Evolutionary conservation across 2,113 vertebrate genomes (phyloP).

Genomic region (Trogon melanurus): DNA sequence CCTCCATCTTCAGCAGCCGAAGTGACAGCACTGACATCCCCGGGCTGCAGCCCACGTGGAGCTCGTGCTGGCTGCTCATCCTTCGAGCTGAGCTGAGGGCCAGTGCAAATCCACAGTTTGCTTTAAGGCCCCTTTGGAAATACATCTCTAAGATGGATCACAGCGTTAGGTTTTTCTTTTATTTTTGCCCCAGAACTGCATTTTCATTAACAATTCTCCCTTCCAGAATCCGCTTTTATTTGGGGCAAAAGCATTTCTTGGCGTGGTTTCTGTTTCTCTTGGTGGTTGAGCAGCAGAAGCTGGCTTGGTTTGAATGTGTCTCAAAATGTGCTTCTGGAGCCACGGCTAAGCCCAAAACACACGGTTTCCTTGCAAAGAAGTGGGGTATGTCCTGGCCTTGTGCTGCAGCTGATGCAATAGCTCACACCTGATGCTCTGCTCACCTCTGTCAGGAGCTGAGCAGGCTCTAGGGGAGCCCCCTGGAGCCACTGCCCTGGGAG

Average conservation of each 20-base stretch:
- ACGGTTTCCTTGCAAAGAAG: not conserved
- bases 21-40: not conserved
- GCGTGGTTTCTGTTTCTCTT: not conserved
- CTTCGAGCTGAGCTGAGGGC: not conserved
- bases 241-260: not conserved
- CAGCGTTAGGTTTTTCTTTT: not conserved
- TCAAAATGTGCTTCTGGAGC: not conserved
- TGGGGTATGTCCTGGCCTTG: fast-evolving
- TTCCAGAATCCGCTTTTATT: not conserved
- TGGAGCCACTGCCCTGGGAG: not conserved
- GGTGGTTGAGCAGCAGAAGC: not conserved
- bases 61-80: not conserved
- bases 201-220: not conserved
- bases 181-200: not conserved
- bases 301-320: not conserved
- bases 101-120: not conserved
- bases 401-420: not conserved
- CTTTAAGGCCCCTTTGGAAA: not conserved
- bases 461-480: not conserved
- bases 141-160: fast-evolving
- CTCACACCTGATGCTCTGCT: not conserved
- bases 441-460: not conserved
- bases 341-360: not conserved
- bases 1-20: not conserved
- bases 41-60: not conserved